Evolutionary conservation across 35 echinoderm and acorn worm genomes (phyloP), one percentile per base, ranked within the genome.

Genomic region (Stichopus chloronotus): DNA sequence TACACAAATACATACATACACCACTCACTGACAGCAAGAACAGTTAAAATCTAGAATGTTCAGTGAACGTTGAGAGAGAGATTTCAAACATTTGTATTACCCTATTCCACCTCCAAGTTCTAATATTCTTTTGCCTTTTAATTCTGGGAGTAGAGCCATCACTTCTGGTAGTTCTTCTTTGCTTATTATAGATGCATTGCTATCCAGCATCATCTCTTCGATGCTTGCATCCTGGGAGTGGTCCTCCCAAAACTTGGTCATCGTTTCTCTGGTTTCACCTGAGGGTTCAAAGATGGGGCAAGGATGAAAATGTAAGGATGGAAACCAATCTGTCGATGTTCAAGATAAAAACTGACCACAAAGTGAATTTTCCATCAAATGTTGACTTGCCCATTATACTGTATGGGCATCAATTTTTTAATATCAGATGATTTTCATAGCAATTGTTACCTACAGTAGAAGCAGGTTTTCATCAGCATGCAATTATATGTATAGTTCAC

Each of bases 91-190:
- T 43, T 43, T 43, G 30, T 43, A 84, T 90, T 91, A 98, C 97
- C 97, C 97, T 25, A 98, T 98, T 58, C 97, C 97, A 74, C 92
- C 93, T 11, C 97, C 97, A 12, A 98, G 93, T 85, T 98, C 97
- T 92, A 98, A 78, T 8, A 98, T 83, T 69, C 61, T 96, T 87
- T 96, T 98, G 14, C 93, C 95, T 9, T 90, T 91, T 1, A 98
- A 3, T 13, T 94, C 93, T 57, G 95, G 95, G 3, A 98, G 79
- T 5, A 98, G 85, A 55, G 91, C 80, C 68, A 98, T 55, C 11
- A 98, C 90, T 86, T 98, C 97, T 14, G 93, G 95, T 6, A 83
- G 78, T 76, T 96, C 95, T 25, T 94, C 58, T 57, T 94, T 12
- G 72, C 72, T 94, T 4, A 98, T 25, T 3, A 74, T 7, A 17